Evolutionary conservation across 1,140 invertebrate species (phyloP), one percentile per base, ranked within the genome.

Genomic region (Macrocentrus cingulum): DNA sequence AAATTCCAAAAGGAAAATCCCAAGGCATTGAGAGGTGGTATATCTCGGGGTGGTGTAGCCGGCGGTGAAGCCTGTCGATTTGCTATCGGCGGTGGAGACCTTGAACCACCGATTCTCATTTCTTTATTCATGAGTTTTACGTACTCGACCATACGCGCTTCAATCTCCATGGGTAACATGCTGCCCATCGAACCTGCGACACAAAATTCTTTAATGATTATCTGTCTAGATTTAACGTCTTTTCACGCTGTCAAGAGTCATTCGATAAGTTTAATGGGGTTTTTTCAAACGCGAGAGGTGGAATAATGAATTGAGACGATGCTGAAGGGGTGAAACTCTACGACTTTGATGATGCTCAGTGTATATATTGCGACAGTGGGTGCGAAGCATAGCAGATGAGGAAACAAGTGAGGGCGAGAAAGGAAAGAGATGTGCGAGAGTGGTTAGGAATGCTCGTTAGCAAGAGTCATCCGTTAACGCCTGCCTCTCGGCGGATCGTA

Each of bases 1-100:
- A 92, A 81, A 66, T 88, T 91, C 89, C 90, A 93, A 1, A 93
- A 77, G 0, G 88, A 88, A 49, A 92, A 81, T 29, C 89, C 89
- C 8, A 90, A 73, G 2, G 86, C 87, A 53, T 83, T 87, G 23
- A 91, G 74, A 0, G 85, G 81, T 0, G 69, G 65, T 16, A 5
- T 29, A 9, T 84, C 81, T 11, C 80, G 80, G 3, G 83, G 81
- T 8, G 81, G 80, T 19, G 79, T 71, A 5, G 80, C 78, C 1
- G 82, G 73, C 7, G 85, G 85, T 22, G 85, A 85, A 8, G 86
- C 84, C 71, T 72, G 85, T 64, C 67, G 80, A 63, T 60, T 82
- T 22, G 70, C 65, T 54, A 74, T 65, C 4, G 71, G 63, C 61
- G 77, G 84, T 59, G 80, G 82, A 56, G 81, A 80, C 0, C 57